Evolutionary conservation across 2,888 invertebrate species (phyloP), one percentile per base, ranked within the genome.

Genomic region (Microplitis deprimator): DNA sequence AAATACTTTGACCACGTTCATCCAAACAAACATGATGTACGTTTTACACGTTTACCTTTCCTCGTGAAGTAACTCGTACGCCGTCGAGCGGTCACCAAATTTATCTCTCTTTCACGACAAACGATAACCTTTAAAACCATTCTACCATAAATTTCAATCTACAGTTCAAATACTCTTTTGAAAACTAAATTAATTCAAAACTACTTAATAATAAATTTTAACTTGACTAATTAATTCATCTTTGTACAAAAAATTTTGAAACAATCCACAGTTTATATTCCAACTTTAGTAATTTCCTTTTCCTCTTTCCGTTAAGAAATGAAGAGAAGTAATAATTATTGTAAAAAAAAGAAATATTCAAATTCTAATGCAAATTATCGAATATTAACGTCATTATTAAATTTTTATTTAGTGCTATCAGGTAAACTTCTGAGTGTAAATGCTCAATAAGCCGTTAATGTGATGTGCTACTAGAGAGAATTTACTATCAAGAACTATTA

Each of bases 401-500:
- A 40, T 6, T 39, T 39, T 17, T 16, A 68, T 39, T 38, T 68
- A 16, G 17, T n/a, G 3, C 13, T n/a, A 76, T 74, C 10, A 29
- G 40, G n/a, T 16, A 41, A 29, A 13, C 50, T 13, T 50, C 50
- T 13, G 5, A 50, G 50, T 50, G 13, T 50, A 50, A 17, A 62
- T 64, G 68, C 69, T 76, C 41, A 7, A 74, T 69, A 75, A 77
- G 78, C 74, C 80, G 77, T 76, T 77, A 77, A 79, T 75, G 79
- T 65, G 69, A 78, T 77, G 73, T 73, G 79, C 68, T 75, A 79
- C 79, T n/a, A 77, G 79, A 50, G 81, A 80, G 77, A 81, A 79
- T 81, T 81, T 79, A 76, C 76, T 76, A 83, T 83, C 83, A 79
- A 81, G 77, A 80, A 80, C 82, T 81, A 85, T 85, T 85, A 83